These are phyloP conservation scores for Montipora sp. DNA, from an alignment of 64 coral and sea anemone species.

Conservation along the genomic window DNA sequence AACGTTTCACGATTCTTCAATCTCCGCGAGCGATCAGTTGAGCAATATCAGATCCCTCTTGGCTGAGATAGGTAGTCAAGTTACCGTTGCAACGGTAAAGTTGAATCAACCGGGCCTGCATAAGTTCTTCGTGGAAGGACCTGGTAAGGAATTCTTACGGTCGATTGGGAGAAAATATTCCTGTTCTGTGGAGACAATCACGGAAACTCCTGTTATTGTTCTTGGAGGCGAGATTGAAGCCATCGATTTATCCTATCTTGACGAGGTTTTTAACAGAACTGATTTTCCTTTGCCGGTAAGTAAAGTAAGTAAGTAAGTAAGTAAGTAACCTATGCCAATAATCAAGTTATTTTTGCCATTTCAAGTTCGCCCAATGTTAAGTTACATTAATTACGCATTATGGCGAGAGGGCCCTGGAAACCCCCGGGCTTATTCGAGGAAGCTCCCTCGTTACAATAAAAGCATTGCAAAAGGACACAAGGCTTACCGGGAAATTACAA, in stretches of 20 bases:
- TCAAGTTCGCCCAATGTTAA: too few relatives aligned
- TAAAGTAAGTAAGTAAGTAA: background rate
- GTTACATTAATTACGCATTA: too few relatives aligned
- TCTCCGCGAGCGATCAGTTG: background rate
- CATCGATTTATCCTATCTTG: background rate
- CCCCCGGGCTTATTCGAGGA: too few relatives aligned
- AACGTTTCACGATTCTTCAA: background rate
- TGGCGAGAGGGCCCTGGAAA: too few relatives aligned
- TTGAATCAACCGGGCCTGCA: constrained; percentile 20
- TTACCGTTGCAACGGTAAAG: background rate
- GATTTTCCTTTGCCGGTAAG: background rate
- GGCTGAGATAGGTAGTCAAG: background rate
- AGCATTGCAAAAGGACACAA: too few relatives aligned
- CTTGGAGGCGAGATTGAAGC: background rate
- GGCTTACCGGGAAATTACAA: too few relatives aligned
- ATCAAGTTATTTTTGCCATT: too few relatives aligned
- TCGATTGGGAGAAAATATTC: background rate
- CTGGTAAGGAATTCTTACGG: background rate
- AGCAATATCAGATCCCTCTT: background rate
- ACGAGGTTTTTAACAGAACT: background rate
- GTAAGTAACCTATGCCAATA: too few relatives aligned
- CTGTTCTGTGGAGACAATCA: background rate
- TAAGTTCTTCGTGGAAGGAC: background rate
- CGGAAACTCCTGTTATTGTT: background rate
- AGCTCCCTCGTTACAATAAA: too few relatives aligned